These are phyloP conservation scores for Aphyosemion australe DNA, from an alignment of 2,113 vertebrate species.

Conservation along the genomic window DNA sequence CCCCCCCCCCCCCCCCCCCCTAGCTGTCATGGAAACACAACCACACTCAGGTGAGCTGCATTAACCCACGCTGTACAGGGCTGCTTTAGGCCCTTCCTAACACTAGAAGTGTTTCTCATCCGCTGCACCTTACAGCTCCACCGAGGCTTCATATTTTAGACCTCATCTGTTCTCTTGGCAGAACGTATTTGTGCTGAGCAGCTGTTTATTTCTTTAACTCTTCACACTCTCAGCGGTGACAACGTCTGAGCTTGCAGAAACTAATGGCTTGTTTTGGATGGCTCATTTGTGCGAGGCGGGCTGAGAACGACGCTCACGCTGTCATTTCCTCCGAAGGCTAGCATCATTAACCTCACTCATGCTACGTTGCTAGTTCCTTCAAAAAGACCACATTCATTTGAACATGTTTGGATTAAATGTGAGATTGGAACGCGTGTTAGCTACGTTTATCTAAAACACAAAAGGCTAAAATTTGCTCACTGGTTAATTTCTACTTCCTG, in stretches of 20 bases:
- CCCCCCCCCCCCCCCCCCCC: too few species aligned
- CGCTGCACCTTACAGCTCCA: slow-evolving; percentile 40
- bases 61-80: too few species aligned
- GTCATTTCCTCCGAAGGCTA: neutral
- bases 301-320: slow-evolving; percentile 2
- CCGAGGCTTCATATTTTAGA: slow-evolving; percentile 32
- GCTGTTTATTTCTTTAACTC: slow-evolving; percentile 44
- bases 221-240: neutral
- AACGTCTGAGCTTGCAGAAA: slow-evolving; percentile 44
- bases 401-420: neutral
- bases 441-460: too few species aligned
- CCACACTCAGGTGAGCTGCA: too few species aligned
- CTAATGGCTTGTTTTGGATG: slow-evolving; percentile 46
- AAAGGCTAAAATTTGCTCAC: too few species aligned
- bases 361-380: neutral
- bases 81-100: too few species aligned
- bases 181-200: slow-evolving; percentile 32
- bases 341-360: slow-evolving; percentile 10
- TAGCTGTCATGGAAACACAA: too few species aligned
- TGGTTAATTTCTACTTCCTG: too few species aligned
- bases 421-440: neutral
- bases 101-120: slow-evolving; percentile 39
- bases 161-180: slow-evolving; percentile 40
- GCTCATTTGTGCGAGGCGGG: slow-evolving; percentile 38
- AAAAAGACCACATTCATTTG: neutral